These are phyloP conservation scores for Diachrysia chrysitis DNA, from an alignment of 2,888 invertebrate species.

Conservation along the genomic window DNA sequence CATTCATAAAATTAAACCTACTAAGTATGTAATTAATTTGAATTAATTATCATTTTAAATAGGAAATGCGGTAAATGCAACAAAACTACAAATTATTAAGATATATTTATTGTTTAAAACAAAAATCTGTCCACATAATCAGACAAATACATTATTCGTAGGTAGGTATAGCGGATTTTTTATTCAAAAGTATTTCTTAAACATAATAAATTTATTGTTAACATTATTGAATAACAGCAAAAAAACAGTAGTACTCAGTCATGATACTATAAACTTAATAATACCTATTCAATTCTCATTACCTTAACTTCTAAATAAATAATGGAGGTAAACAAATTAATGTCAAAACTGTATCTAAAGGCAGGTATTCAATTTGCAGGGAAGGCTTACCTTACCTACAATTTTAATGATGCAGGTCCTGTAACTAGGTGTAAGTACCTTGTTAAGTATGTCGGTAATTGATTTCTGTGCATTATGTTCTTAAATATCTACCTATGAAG, in stretches of 20 bases:
- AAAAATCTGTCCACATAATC: constrained; percentile 42
- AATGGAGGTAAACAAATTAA: constrained; percentile 17
- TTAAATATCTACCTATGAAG: constrained; percentile 10
- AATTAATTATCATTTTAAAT: neutral
- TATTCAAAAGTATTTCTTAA: constrained; percentile 47
- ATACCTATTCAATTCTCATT: constrained; percentile 48
- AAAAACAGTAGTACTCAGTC: constrained; percentile 58
- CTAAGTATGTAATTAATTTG: too few species aligned
- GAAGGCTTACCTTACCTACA: neutral
- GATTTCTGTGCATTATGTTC: constrained; percentile 48
- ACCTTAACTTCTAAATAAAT: constrained; percentile 42
- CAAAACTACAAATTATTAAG: constrained; percentile 40
- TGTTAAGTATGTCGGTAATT: constrained; percentile 38
- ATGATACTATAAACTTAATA: constrained; percentile 58
- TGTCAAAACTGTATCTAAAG: too few species aligned
- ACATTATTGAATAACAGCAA: constrained; percentile 56
- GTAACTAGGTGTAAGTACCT: neutral
- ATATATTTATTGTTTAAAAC: constrained; percentile 59
- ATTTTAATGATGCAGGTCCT: neutral
- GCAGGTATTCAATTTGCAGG: constrained; percentile 36
- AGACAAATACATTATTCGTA: constrained; percentile 35
- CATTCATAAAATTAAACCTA: too few species aligned
- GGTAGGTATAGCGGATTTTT: constrained; percentile 41
- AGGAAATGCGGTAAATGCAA: neutral
- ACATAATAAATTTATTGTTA: constrained; percentile 27